These are phyloP conservation scores for Odobenus rosmarus DNA, from an alignment of 2,113 vertebrate species.

Conservation along the genomic window DNA sequence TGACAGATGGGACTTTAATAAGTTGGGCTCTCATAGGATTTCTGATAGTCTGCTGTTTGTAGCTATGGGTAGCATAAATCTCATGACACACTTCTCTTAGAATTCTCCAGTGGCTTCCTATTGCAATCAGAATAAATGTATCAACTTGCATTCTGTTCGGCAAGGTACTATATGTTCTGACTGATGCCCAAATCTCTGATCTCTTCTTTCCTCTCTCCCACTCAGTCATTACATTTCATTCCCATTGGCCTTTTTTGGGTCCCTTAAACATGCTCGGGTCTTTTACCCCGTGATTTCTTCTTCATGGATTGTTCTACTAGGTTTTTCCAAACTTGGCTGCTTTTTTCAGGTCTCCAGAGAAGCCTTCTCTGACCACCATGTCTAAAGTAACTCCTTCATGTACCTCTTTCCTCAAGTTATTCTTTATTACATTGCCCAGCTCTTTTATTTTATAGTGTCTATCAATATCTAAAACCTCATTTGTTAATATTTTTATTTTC, in stretches of 20 bases:
- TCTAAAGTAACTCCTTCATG: not conserved
- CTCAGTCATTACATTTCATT: not conserved
- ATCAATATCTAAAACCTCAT: not conserved
- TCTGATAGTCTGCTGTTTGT: slow-evolving; percentile 29
- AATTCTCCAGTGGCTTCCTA: not conserved
- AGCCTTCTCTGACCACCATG: not conserved
- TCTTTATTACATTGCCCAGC: not conserved
- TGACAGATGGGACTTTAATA: slow-evolving; percentile 69
- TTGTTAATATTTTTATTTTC: not conserved
- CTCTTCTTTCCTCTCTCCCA: not conserved
- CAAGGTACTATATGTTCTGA: not conserved
- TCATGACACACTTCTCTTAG: not conserved
- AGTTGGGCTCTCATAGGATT: slow-evolving; percentile 46
- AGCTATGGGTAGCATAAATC: slow-evolving; percentile 16
- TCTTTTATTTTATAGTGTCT: not conserved
- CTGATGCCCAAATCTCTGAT: not conserved
- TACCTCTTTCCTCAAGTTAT: not conserved
- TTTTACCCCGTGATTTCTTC: not conserved
- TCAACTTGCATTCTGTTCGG: not conserved
- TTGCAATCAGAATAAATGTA: not conserved
- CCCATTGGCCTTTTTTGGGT: not conserved
- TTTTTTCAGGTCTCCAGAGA: not conserved
- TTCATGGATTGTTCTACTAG: not conserved
- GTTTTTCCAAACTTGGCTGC: not conserved
- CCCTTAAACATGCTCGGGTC: not conserved